Evolutionary conservation across 1,140 invertebrate species (phyloP), one percentile per base, ranked within the genome.

Genomic region (Bombus affinis): DNA sequence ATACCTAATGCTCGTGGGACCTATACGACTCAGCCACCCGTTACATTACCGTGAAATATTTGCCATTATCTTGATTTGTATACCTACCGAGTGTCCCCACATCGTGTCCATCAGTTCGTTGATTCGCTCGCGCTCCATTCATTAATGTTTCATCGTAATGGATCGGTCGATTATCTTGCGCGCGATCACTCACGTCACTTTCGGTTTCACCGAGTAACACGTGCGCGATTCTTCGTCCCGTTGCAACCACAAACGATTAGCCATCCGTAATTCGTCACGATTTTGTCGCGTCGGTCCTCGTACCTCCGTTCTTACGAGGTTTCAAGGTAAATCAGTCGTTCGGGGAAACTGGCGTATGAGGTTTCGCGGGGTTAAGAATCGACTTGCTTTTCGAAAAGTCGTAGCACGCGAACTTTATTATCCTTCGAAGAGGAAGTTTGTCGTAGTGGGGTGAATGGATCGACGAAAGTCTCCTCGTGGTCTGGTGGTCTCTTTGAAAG

Each of bases 21-120:
- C 91, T 80, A 84, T 88, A 86, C 86, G 89, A 92, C 91, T 88
- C 92, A 91, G 91, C 90, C 88, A 92, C 89, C 88, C 92, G 92
- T 93, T 93, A 93, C 91, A 93, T 93, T 92, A 90, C 89, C 89
- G 87, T 93, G 92, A 93, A 93, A 93, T 93, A 93, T 93, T 88
- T 86, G 57, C 92, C 91, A 93, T 93, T 93, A 93, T 92, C 92
- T 93, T 93, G 92, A 93, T 93, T 93, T 93, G 91, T 92, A 91
- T 70, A 79, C 71, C 76, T 53, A 72, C 53, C 80, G 81, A 53
- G 62, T 81, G 78, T 76, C 82, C 81, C 59, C 80, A 32, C 90
- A 42, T 77, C 76, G 78, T 83, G 90, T 90, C 68, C 77, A 74
- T 81, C 82, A 81, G 57, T 68, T 74, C 15, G 86, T 86, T 65